Conservation (phyloP, 2,797 vertebrate species). For the Acridotheres tristis region DNA sequence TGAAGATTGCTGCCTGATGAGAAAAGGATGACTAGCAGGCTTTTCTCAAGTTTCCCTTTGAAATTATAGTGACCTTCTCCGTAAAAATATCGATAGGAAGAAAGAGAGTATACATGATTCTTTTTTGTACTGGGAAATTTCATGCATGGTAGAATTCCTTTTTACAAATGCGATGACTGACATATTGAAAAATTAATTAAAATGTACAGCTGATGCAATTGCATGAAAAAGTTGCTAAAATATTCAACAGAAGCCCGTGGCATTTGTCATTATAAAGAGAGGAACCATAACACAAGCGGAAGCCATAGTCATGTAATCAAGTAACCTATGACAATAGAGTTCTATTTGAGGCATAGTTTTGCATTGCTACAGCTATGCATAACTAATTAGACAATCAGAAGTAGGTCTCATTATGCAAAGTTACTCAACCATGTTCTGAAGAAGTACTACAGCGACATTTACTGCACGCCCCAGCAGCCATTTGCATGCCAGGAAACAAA, state of each 20-base stretch:
- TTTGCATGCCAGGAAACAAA: slow-evolving; percentile 32
- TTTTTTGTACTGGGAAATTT: neutral
- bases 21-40: neutral
- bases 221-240: neutral
- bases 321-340: slow-evolving; percentile 35
- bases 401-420: slow-evolving; percentile 56
- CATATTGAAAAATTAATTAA: slow-evolving; percentile 6
- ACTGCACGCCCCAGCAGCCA: slow-evolving; percentile 12
- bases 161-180: neutral
- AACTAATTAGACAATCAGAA: slow-evolving; percentile 69
- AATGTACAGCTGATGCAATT: neutral
- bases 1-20: neutral
- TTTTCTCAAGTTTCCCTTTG: neutral
- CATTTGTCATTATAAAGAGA: neutral
- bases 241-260: neutral
- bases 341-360: slow-evolving; percentile 51
- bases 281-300: neutral
- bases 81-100: neutral
- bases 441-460: slow-evolving; percentile 32
- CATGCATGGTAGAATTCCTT: neutral
- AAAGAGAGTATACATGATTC: neutral
- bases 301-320: slow-evolving; percentile 28
- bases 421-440: slow-evolving; percentile 47
- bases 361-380: slow-evolving; percentile 37
- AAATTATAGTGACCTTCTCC: neutral